Percentiles rank a stretch among this genome's conserved stretches.
Evolutionary conservation across 2,888 invertebrate species (phyloP).

Genomic region (Drosophila sordidula): DNA sequence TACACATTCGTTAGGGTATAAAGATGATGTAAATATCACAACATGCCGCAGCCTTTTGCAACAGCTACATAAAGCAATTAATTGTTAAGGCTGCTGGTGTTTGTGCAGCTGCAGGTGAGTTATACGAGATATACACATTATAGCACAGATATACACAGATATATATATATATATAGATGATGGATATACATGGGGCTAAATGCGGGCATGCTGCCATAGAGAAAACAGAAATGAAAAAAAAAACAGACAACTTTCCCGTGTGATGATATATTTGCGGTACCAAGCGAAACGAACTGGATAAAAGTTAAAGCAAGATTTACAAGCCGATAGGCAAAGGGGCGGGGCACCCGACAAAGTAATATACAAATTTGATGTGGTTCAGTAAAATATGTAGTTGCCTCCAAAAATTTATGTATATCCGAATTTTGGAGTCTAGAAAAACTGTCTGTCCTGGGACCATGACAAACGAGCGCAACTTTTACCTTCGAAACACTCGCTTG

Average conservation of each 20-base stretch:
- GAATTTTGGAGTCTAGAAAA: slow-evolving; percentile 3
- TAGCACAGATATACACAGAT: slow-evolving; percentile 14
- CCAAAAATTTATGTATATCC: neutral
- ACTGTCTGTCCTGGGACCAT: slow-evolving; percentile 6
- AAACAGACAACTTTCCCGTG: slow-evolving; percentile 3
- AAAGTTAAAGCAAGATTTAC: slow-evolving; percentile 24
- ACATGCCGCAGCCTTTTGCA: slow-evolving; percentile 40
- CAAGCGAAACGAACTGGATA: slow-evolving; percentile 34
- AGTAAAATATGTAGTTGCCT: neutral
- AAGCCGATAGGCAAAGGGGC: neutral
- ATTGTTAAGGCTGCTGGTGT: slow-evolving; percentile 55
- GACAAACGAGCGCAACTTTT: slow-evolving; percentile 54
- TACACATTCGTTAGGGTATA: slow-evolving; percentile 21
- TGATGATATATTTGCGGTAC: slow-evolving; percentile 43
- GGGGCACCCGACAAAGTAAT: neutral
- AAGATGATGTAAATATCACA: slow-evolving; percentile 38
- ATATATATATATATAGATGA: slow-evolving; percentile 42
- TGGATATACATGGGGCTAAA: slow-evolving; percentile 51
- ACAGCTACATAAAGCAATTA: slow-evolving; percentile 58
- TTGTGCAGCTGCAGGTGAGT: slow-evolving; percentile 63
- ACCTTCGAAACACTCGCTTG: slow-evolving; percentile 60
- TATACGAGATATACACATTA: slow-evolving; percentile 47
- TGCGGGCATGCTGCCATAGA: slow-evolving; percentile 33
- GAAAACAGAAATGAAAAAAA: neutral
- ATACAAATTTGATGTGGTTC: neutral